Conservation (phyloP, 2,888 invertebrate species). For the Iselma pallidipennis region DNA sequence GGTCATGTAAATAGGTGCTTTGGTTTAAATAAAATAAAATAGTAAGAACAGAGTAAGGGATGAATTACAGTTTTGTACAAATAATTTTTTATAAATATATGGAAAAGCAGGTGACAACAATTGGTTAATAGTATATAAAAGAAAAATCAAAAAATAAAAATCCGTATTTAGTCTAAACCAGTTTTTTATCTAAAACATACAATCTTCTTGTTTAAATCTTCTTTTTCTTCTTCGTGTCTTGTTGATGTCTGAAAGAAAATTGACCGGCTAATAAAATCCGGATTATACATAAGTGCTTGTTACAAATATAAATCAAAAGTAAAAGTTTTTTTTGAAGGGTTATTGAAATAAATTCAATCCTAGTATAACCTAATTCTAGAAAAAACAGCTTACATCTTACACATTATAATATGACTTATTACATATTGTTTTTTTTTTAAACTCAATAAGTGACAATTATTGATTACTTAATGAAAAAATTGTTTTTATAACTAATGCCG, state of each 20-base stretch:
- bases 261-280: slow-evolving; percentile 2
- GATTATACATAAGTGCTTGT: slow-evolving; percentile 11
- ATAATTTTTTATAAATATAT: not conserved
- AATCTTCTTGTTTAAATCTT: slow-evolving; percentile 45
- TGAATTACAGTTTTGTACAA: not conserved
- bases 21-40: not conserved
- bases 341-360: not conserved
- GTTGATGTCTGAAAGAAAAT: slow-evolving; percentile 15
- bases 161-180: slow-evolving; percentile 39
- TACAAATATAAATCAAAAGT: slow-evolving; percentile 9
- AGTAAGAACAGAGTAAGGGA: not conserved
- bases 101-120: not conserved
- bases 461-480: not conserved
- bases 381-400: not conserved
- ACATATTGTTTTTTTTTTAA: slow-evolving; percentile 5
- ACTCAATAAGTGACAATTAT: not conserved
- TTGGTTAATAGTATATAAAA: slow-evolving; percentile 1
- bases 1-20: not conserved
- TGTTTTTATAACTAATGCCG: slow-evolving; percentile 62
- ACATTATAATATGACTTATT: not conserved
- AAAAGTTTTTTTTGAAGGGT: not conserved
- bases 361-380: slow-evolving; percentile 1
- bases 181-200: slow-evolving; percentile 45
- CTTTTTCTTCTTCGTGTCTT: slow-evolving; percentile 29
- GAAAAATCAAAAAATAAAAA: slow-evolving; percentile 37